phyloP scores from a whole-genome alignment of 2,797 vertebrate genomes.

The Taeniopygia guttata region DNA sequence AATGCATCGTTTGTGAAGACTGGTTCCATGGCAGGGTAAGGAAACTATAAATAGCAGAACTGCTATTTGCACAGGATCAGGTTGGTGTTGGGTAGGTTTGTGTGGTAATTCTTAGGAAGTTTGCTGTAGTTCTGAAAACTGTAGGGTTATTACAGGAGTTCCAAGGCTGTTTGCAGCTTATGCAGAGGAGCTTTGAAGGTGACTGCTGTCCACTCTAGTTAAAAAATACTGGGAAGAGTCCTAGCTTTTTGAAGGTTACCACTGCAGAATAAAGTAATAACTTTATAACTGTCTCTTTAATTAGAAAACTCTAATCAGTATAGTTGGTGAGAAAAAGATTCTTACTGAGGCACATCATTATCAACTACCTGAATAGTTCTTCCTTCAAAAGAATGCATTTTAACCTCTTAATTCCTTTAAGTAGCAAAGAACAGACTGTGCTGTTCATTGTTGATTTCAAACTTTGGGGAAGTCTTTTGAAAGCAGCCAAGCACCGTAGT shows the following conservation, averaged over 20 bases:
- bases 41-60: background rate
- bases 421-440: background rate
- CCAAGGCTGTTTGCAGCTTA: background rate
- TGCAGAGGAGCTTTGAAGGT: background rate
- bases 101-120: background rate
- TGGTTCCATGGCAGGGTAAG: conserved; percentile 98
- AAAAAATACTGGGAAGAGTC: background rate
- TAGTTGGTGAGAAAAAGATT: background rate
- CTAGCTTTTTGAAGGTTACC: background rate
- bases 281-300: background rate
- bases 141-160: background rate
- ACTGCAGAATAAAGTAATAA: background rate
- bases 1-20: conserved; percentile 95
- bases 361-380: background rate
- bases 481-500: background rate
- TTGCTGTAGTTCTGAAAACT: background rate
- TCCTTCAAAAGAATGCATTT: background rate
- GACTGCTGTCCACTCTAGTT: background rate
- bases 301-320: background rate
- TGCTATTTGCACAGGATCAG: background rate
- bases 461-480: background rate
- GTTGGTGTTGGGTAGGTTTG: background rate
- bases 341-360: background rate
- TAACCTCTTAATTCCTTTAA: background rate
- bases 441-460: background rate